phyloP scores from a whole-genome alignment of 2,888 invertebrate genomes.

The Pristionchus fissidentatus region DNA sequence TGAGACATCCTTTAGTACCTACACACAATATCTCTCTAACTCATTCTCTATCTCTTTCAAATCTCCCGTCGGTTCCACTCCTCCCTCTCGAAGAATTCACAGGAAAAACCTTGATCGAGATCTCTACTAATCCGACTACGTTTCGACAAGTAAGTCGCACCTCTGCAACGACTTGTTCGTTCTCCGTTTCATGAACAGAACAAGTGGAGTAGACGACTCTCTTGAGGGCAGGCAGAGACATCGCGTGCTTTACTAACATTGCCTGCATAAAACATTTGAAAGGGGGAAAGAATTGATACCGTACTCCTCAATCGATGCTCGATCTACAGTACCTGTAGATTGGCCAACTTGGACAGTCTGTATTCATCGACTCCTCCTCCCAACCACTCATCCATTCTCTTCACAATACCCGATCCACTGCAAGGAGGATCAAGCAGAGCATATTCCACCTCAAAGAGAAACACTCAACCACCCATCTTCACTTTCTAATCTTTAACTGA shows the following conservation, averaged over 20 bases:
- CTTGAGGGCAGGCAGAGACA: constrained; percentile 87
- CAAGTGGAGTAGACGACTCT: constrained; percentile 96
- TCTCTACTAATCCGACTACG: too few species aligned
- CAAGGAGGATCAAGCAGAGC: constrained; percentile 97
- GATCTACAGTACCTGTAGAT: constrained; percentile 66
- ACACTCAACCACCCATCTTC: neutral
- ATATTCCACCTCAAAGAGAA: constrained; percentile 83
- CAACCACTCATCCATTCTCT: constrained; percentile 64
- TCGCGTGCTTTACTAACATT: constrained; percentile 88
- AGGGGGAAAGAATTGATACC: neutral
- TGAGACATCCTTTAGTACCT: constrained; percentile 48
- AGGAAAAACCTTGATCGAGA: neutral
- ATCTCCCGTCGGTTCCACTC: neutral
- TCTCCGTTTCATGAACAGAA: constrained; percentile 90
- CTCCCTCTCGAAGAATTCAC: too few species aligned
- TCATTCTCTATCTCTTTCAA: neutral
- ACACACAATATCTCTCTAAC: constrained; percentile 50
- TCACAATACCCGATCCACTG: constrained; percentile 87
- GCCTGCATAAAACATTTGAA: constrained; percentile 80
- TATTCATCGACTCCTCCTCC: constrained; percentile 64
- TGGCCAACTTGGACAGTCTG: constrained; percentile 68
- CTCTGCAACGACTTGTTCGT: constrained; percentile 89
- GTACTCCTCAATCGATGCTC: too few species aligned
- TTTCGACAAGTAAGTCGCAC: too few species aligned
- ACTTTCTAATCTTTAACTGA: neutral